Evolutionary conservation across 2,797 vertebrate genomes (phyloP), one percentile per base, ranked within the genome.

Genomic region (Threskiornis aethiopicus): DNA sequence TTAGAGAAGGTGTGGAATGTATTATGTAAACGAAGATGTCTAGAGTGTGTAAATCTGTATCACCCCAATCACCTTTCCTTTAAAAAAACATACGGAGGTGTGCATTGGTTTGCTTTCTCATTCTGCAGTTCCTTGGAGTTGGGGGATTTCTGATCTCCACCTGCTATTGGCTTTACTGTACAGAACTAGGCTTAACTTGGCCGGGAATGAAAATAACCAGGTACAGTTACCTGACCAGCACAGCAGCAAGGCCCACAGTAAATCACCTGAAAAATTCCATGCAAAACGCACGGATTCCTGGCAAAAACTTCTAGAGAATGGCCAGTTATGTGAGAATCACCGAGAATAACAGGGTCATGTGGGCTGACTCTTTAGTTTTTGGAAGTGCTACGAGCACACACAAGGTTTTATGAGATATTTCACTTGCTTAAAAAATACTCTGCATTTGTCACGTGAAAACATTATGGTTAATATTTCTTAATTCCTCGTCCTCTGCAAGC

Each of bases 331-430:
- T 6, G 35, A 33, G 37, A 46, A 1, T 11, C 19, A 54, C 6
- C 4, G 52, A 25, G 49, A 33, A n/a, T 16, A n/a, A 35, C 0
- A 2, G 46, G 21, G 31, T 41, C 1, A 7, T 18, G n/a, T 1
- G 37, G 19, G 14, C 11, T 52, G 52, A 16, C 16, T n/a, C 11
- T 14, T 14, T 37, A 0, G 5, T 8, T 31, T 77, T 31, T 11
- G 6, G 13, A 11, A 39, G n/a, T 12, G 31, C 24, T 29, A 0
- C 2, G 21, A 52, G 33, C 42, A 16, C 13, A 5, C 7, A 19
- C 2, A 6, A 21, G 21, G 29, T 17, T 81, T 93, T 42, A 17
- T 3, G 59, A 59, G 21, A 3, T 33, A 9, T 29, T 55, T 31
- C 17, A 13, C 19, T 57, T 16, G 28, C 22, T 83, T 39, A 26